Percentiles rank a stretch among this genome's conserved stretches.
Conservation (phyloP, 2,113 vertebrate genomes). For the Tylochromis polylepis region DNA sequence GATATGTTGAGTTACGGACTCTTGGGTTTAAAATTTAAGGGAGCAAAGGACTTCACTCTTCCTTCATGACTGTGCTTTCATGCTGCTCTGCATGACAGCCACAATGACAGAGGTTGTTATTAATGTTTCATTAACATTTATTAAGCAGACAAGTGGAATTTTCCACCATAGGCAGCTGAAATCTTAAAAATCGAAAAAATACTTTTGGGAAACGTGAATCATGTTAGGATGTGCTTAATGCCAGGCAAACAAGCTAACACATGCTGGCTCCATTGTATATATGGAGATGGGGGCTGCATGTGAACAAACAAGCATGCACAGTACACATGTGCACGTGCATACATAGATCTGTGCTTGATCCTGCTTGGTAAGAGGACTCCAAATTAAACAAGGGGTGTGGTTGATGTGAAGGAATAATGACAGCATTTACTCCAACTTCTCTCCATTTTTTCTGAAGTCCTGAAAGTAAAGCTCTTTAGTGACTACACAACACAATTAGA, state of each 20-base stretch:
- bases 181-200: not conserved
- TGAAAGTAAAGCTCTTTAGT: not conserved
- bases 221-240: conserved; percentile 21
- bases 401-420: conserved; percentile 21
- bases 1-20: not conserved
- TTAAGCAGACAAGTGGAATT: not conserved
- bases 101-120: not conserved
- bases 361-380: not conserved
- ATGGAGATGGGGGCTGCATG: not conserved
- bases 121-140: not conserved
- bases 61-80: not conserved
- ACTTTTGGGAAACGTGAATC: not conserved
- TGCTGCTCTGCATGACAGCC: not conserved
- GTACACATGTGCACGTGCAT: not conserved
- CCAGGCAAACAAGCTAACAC: conserved; percentile 54
- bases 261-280: conserved; percentile 18
- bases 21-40: not conserved
- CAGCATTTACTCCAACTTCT: conserved; percentile 17
- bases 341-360: not conserved
- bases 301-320: conserved; percentile 27
- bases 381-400: conserved; percentile 4
- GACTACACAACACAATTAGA: conserved; percentile 55
- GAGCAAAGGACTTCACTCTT: not conserved
- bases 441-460: not conserved
- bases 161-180: not conserved